Evolutionary conservation across 1,140 invertebrate species (phyloP).

Genomic region (Asobara japonica): DNA sequence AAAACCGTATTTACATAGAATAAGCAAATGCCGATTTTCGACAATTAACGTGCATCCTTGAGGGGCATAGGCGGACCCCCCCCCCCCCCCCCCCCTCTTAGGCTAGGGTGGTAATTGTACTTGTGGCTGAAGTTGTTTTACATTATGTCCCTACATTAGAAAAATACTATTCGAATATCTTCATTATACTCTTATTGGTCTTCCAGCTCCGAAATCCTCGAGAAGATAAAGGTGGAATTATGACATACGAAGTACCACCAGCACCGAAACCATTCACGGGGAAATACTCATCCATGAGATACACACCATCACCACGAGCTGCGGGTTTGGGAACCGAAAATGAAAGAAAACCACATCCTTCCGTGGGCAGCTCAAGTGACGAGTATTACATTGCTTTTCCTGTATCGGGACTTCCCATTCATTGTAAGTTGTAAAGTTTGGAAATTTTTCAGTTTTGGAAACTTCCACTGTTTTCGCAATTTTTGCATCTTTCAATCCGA

Average conservation of each 20-base stretch:
- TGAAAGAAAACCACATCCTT: constrained; percentile 44
- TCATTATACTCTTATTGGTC: neutral
- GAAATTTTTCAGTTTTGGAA: neutral
- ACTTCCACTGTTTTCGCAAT: neutral
- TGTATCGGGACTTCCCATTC: constrained; percentile 64
- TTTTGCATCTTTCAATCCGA: constrained; percentile 9
- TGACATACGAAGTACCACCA: constrained; percentile 64
- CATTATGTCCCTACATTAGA: too few relatives aligned
- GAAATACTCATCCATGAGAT: constrained; percentile 48
- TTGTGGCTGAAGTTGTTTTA: too few relatives aligned
- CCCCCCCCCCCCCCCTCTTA: too few relatives aligned
- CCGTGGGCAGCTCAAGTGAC: constrained; percentile 41
- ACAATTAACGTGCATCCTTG: too few relatives aligned
- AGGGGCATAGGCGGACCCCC: too few relatives aligned
- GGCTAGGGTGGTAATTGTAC: too few relatives aligned
- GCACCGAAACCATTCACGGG: constrained; percentile 60
- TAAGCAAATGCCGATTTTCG: too few relatives aligned
- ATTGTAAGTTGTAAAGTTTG: constrained; percentile 61
- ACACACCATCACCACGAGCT: constrained; percentile 46
- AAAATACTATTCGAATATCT: too few relatives aligned
- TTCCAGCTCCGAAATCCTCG: constrained; percentile 51
- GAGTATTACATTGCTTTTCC: constrained; percentile 68
- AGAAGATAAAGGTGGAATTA: constrained; percentile 54
- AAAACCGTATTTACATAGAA: too few relatives aligned
- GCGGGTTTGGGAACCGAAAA: constrained; percentile 46